Evolutionary conservation across 2,113 vertebrate species (phyloP), one percentile per base, ranked within the genome.

Genomic region (Sceloporus undulatus): DNA sequence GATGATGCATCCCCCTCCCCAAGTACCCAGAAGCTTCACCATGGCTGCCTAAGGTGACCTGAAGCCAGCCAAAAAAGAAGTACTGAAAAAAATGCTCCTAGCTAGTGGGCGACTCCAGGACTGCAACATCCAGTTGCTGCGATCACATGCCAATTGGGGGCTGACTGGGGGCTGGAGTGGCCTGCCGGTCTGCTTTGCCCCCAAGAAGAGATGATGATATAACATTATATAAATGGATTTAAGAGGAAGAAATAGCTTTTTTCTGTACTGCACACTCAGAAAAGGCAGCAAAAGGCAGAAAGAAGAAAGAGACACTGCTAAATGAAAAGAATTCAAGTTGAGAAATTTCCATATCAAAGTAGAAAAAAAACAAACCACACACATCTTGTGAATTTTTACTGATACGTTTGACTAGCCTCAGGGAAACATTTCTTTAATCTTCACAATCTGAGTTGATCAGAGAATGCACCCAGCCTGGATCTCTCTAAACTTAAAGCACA

Each of bases 391-490:
- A 42, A 68, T 68, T 70, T 27, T 83, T n/a, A 52, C 42, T 84
- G 27, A 71, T 84, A 42, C 5, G 66, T 38, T 71, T 84, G 66
- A 27, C 68, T 34, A 71, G 82, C 27, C 82, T 82, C 62, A 56
- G 29, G 78, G 14, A 59, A 79, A 79, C 52, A 79, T 56, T 56
- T 79, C 48, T 79, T 54, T 79, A 79, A 56, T 79, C 52, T 79
- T 56, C n/a, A 29, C 52, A 42, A 66, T 82, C 71, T 84, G 82
- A 71, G 54, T 84, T 84, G 16, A 6, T 54, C 82, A 84, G 42
- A 82, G 11, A 70, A 84, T n/a, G 16, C 42, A 84, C 8, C 14
- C 14, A 84, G 19, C 25, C 42, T 71, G 82, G 42, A 84, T 70
- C 70, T 54, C 27, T 27, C 27, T 52, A 70, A 84, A 71, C 40